phyloP scores from a whole-genome alignment of 2,113 vertebrate genomes.

The Poeciliopsis occidentalis region DNA sequence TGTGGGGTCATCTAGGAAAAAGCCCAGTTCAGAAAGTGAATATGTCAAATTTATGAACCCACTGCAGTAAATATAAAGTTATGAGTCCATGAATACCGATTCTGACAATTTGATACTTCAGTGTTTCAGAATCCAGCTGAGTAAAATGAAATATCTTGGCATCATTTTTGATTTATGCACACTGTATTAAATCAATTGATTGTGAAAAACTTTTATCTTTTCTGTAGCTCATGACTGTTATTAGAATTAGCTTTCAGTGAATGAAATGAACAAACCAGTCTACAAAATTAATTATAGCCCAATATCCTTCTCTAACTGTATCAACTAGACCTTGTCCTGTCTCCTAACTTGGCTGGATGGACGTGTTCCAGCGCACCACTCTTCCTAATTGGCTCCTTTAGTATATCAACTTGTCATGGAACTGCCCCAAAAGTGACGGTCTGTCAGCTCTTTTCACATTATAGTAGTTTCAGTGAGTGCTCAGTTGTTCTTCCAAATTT shows the following conservation, averaged over 20 bases:
- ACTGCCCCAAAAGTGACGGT: slow-evolving; percentile 15
- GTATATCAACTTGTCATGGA: slow-evolving; percentile 54
- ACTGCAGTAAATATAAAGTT: too few relatives aligned
- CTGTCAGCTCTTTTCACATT: slow-evolving; percentile 37
- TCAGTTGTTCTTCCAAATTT: slow-evolving; percentile 6
- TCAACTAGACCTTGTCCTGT: too few relatives aligned
- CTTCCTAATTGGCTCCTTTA: slow-evolving; percentile 61
- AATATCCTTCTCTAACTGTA: too few relatives aligned
- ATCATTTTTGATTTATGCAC: slow-evolving; percentile 5
- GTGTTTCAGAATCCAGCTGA: not conserved
- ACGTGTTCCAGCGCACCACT: slow-evolving; percentile 67
- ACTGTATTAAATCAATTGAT: not conserved
- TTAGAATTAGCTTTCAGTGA: slow-evolving; percentile 8
- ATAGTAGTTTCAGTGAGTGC: slow-evolving; percentile 7
- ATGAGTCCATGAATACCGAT: not conserved
- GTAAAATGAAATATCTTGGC: not conserved
- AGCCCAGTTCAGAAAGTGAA: not conserved
- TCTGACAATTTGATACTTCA: not conserved
- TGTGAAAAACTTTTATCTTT: not conserved
- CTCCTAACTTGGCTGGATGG: slow-evolving; percentile 45
- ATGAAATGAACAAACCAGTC: too few relatives aligned
- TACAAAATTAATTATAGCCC: too few relatives aligned
- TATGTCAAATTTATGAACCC: not conserved
- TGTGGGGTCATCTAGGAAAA: slow-evolving; percentile 89
- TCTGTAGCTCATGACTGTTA: slow-evolving; percentile 22